Evolutionary conservation across 2,797 vertebrate genomes (phyloP).

Genomic region (Tapirus indicus): DNA sequence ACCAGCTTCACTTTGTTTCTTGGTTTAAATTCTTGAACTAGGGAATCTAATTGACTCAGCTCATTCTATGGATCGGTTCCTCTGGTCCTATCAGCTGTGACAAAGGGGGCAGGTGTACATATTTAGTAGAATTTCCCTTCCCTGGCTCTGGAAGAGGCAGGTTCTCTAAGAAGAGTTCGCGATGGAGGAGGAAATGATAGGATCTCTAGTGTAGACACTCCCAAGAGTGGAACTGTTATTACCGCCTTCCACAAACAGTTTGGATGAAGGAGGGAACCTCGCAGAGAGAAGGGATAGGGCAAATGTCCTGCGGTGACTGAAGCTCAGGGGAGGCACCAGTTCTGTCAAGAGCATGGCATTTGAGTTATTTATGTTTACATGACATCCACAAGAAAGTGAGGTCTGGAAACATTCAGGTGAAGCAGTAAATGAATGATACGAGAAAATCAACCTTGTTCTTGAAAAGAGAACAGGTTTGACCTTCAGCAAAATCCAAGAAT

Average conservation of each 20-base stretch:
- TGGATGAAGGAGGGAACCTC: neutral
- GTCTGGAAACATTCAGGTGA: neutral
- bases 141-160: neutral
- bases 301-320: neutral
- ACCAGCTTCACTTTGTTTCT: slow-evolving; percentile 18
- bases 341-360: neutral
- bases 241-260: neutral
- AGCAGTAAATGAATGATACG: neutral
- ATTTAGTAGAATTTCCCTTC: neutral
- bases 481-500: slow-evolving; percentile 53
- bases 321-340: neutral
- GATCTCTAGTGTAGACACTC: neutral
- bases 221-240: neutral
- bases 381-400: neutral
- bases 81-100: neutral
- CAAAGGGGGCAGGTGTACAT: neutral
- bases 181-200: neutral
- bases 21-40: slow-evolving; percentile 19
- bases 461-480: slow-evolving; percentile 51
- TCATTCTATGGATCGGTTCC: neutral
- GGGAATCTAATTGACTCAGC: neutral
- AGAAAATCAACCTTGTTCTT: slow-evolving; percentile 54
- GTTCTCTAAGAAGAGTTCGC: neutral
- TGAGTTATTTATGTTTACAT: neutral
- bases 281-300: neutral